Evolutionary conservation across 1,140 invertebrate species (phyloP).

Genomic region (Drosophila lini): DNA sequence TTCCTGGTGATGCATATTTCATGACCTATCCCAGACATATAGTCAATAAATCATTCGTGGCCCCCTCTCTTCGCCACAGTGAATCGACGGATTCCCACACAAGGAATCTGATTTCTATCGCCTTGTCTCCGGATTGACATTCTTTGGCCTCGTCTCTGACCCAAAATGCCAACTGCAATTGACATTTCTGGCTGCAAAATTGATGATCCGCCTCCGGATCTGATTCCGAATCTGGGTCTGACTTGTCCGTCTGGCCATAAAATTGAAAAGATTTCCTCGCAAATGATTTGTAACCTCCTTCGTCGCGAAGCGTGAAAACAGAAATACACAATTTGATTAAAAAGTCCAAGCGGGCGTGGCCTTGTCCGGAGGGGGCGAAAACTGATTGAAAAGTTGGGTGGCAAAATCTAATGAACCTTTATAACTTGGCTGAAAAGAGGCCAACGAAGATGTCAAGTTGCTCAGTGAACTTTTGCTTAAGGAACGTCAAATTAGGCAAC

Average conservation of each 20-base stretch:
- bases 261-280: conserved; percentile 26
- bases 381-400: conserved; percentile 10
- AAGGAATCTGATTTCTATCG: conserved; percentile 50
- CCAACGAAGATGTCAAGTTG: conserved; percentile 46
- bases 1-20: conserved; percentile 33
- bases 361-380: neutral
- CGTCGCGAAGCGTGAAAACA: conserved; percentile 18
- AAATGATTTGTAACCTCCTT: conserved; percentile 27
- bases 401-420: conserved; percentile 40
- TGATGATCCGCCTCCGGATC: conserved; percentile 59
- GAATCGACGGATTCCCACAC: conserved; percentile 54
- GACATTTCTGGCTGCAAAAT: conserved; percentile 69
- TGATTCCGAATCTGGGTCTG: conserved; percentile 17
- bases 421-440: conserved; percentile 4
- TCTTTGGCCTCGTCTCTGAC: conserved; percentile 53
- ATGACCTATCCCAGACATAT: conserved; percentile 44
- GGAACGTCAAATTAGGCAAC: neutral
- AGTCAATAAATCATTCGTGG: conserved; percentile 62
- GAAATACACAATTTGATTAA: conserved; percentile 29
- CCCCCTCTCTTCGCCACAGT: conserved; percentile 14
- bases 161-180: conserved; percentile 73
- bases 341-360: conserved; percentile 2
- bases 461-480: conserved; percentile 25
- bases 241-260: conserved; percentile 30
- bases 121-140: conserved; percentile 51